Percentiles rank a stretch among this genome's conserved stretches.
Evolutionary conservation across 2,113 vertebrate species (phyloP).

Genomic region (Stigmatopora argus): DNA sequence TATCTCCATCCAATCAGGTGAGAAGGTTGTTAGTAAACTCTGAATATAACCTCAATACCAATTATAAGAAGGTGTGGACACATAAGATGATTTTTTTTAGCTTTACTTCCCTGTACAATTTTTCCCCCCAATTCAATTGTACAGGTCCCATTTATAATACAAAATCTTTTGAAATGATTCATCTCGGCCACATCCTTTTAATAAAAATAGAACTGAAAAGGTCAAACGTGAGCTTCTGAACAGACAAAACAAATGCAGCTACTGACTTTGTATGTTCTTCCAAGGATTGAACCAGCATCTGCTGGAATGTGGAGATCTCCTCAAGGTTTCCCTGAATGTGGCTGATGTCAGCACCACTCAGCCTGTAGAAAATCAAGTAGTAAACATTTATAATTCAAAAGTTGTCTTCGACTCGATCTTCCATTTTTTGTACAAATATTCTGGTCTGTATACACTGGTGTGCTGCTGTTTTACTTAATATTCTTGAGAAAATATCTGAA

Average conservation of each 20-base stretch:
- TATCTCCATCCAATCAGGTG: no score
- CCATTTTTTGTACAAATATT: not conserved
- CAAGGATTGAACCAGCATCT: conserved; percentile 88
- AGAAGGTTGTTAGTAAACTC: no score
- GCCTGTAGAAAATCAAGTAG: conserved; percentile 58
- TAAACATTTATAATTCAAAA: not conserved
- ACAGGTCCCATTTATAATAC: no score
- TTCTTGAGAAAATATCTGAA: not conserved
- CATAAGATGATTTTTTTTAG: no score
- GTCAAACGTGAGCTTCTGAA: not conserved
- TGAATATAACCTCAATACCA: no score
- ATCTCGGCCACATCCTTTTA: not conserved
- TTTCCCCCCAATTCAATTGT: no score
- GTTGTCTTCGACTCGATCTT: not conserved
- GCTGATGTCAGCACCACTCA: conserved; percentile 76
- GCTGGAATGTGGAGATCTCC: conserved; percentile 93
- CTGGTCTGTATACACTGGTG: not conserved
- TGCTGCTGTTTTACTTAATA: not conserved
- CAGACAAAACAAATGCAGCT: not conserved
- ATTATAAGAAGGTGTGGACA: no score
- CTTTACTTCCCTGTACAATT: no score
- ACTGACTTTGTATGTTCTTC: conserved; percentile 91
- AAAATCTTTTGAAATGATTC: no score
- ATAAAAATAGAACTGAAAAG: not conserved
- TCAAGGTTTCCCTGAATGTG: conserved; percentile 92